Conservation (phyloP, 2,888 invertebrate genomes). For the Boloria euphrosyne region DNA sequence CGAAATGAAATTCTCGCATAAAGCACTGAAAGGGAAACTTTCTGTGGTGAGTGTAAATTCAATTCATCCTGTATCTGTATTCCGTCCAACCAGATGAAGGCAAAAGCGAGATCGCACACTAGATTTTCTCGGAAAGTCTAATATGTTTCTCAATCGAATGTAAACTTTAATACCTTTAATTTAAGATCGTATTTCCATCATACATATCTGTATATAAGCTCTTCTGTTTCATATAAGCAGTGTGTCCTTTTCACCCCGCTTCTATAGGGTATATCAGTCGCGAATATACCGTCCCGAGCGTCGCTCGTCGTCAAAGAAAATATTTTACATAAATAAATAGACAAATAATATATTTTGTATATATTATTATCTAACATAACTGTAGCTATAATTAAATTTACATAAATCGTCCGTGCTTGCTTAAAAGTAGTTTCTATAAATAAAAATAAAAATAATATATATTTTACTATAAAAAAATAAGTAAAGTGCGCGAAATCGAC, state of each 20-base stretch:
- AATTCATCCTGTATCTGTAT: slow-evolving; percentile 76
- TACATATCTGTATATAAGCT: slow-evolving; percentile 46
- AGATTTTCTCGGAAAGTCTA: slow-evolving; percentile 70
- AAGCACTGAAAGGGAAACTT: slow-evolving; percentile 52
- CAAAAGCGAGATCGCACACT: slow-evolving; percentile 62
- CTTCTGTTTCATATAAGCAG: slow-evolving; percentile 45
- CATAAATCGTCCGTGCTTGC: slow-evolving; percentile 30
- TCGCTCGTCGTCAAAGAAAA: slow-evolving; percentile 57
- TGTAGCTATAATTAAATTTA: slow-evolving; percentile 15
- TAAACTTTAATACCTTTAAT: slow-evolving; percentile 17
- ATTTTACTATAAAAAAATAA: slow-evolving; percentile 6
- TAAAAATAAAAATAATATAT: slow-evolving; percentile 20
- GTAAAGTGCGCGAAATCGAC: slow-evolving; percentile 31
- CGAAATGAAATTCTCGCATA: slow-evolving; percentile 48
- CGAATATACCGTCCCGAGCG: slow-evolving; percentile 73
- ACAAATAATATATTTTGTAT: slow-evolving; percentile 49
- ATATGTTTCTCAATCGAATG: slow-evolving; percentile 41
- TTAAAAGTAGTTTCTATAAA: slow-evolving; percentile 27
- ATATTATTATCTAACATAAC: slow-evolving; percentile 30
- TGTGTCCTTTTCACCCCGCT: slow-evolving; percentile 78
- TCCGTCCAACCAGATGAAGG: slow-evolving; percentile 73
- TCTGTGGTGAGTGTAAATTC: slow-evolving; percentile 66
- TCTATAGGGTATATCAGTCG: slow-evolving; percentile 73
- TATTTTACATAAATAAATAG: slow-evolving; percentile 48
- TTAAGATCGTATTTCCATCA: slow-evolving; percentile 44